Percentiles rank a stretch among this genome's conserved stretches.
Conservation (phyloP, 2,113 vertebrate genomes). For the Sterrhoptilus dennistouni region DNA sequence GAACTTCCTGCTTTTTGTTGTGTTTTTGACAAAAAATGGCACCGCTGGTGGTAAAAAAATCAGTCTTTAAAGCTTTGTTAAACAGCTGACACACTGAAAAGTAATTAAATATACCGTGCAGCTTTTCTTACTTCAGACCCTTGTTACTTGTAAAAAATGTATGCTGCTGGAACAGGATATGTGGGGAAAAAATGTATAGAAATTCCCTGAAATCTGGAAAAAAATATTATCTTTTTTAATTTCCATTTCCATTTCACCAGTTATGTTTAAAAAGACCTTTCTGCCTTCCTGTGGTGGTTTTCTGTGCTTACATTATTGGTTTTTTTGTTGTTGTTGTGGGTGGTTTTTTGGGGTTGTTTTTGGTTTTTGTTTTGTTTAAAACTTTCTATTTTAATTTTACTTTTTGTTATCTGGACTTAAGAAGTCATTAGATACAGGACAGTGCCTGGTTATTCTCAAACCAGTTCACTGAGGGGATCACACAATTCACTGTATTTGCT, state of each 20-base stretch:
- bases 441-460: neutral
- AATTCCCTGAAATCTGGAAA: neutral
- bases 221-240: neutral
- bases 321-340: no score
- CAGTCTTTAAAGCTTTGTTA: neutral
- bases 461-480: neutral
- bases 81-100: neutral
- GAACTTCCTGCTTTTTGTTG: neutral
- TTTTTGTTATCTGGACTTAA: neutral
- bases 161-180: neutral
- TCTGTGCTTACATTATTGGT: neutral
- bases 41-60: accelerated
- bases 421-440: neutral
- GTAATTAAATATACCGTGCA: neutral
- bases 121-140: neutral
- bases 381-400: neutral
- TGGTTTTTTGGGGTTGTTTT: no score
- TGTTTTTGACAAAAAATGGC: neutral
- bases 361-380: neutral
- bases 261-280: neutral
- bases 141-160: neutral
- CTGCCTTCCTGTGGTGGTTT: neutral
- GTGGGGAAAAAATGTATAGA: neutral
- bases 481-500: neutral
- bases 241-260: neutral